Evolutionary conservation across 2,113 vertebrate genomes (phyloP), one percentile per base, ranked within the genome.

Genomic region (Semnornis frantzii): DNA sequence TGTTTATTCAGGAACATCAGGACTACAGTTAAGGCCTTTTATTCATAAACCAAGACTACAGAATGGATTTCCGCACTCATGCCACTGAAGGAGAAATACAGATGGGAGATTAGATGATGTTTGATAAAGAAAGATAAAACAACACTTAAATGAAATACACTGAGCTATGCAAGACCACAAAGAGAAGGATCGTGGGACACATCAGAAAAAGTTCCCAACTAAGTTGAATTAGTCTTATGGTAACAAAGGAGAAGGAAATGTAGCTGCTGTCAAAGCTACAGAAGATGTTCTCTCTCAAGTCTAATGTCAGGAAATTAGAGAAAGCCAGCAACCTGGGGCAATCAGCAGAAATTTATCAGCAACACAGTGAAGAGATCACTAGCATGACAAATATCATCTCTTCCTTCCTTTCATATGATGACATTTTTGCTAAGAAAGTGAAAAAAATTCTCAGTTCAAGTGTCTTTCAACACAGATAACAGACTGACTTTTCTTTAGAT

Each of bases 391-490:
- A 23, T 89, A 95, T 84, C n/a, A 88, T 82, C 57, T 73, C 59
- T 72, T 90, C 74, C 87, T 94, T 89, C 87, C 57, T 94, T 94
- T 94, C 27, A 68, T 89, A 58, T 65, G 87, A 80, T 93, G 65
- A 72, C 64, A 65, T 68, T 94, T 91, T 83, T 92, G 59, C 73
- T 68, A 72, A 48, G 30, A 50, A 30, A 46, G 58, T 79, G 65
- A 86, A 90, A 85, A 89, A 87, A 42, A 77, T 52, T 69, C 14
- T 88, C 79, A 48, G 11, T 71, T 42, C 10, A 90, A 88, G 21
- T 48, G 27, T 77, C 80, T 94, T 96, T 88, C 82, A 86, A 34
- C 10, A 33, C 33, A 85, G 69, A 87, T 54, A 95, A 79, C 42
- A 77, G 50, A 55, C 24, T 74, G 30, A 46, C 19, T 87, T 93